phyloP scores from a whole-genome alignment of 2,797 vertebrate genomes.

The Gallirallus australis region DNA sequence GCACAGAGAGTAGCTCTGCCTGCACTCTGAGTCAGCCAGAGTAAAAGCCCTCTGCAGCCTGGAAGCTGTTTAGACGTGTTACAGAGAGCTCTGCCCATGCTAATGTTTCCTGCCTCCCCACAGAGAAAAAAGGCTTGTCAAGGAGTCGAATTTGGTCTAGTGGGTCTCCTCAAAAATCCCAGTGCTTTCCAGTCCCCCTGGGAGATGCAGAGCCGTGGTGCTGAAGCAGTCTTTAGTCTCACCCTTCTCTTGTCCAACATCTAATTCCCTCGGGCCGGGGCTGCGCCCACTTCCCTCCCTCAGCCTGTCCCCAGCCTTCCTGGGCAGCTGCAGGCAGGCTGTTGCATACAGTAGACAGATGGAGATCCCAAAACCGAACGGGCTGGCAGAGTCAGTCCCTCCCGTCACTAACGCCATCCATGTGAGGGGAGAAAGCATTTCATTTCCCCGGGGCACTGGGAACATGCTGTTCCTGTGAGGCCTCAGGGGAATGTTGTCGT shows the following conservation, averaged over 20 bases:
- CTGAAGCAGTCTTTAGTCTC: background rate
- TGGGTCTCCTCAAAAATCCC: background rate
- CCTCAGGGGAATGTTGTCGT: background rate
- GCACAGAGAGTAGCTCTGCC: background rate
- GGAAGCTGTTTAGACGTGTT: background rate
- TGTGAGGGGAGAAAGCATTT: background rate
- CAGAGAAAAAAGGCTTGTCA: background rate
- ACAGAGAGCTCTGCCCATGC: background rate
- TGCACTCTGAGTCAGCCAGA: background rate
- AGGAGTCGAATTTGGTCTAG: background rate
- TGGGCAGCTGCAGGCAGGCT: rapidly evolving
- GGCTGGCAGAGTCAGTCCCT: background rate
- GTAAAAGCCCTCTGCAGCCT: background rate
- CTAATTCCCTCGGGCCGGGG: background rate
- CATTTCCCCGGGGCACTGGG: background rate
- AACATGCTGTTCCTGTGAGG: background rate
- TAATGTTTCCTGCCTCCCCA: background rate
- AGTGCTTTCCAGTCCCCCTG: background rate
- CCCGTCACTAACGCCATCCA: background rate
- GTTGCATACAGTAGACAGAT: background rate
- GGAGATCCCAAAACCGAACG: background rate
- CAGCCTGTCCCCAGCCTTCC: background rate
- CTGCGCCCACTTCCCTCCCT: background rate
- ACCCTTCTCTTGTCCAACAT: background rate
- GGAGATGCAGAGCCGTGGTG: background rate